A percentile compares a stretch with the other conserved stretches of the same genome.
These are phyloP conservation scores for Hippocampus mohnikei DNA, from an alignment of 2,113 vertebrate species.

Conservation along the genomic window DNA sequence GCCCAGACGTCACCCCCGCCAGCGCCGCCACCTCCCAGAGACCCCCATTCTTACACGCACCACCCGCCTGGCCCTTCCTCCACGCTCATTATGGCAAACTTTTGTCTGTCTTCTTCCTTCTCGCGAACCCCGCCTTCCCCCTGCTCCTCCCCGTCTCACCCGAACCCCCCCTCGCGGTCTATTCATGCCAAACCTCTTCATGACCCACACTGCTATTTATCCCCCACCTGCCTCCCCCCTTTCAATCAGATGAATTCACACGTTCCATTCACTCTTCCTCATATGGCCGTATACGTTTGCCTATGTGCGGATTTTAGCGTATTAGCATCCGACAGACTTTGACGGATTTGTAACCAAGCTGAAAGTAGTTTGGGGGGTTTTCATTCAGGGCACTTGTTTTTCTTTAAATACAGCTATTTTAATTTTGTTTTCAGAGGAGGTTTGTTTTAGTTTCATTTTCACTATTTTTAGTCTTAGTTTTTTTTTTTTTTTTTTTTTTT, in stretches of 20 bases:
- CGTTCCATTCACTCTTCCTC: conserved; percentile 36
- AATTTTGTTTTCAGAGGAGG: no score
- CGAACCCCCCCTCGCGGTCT: conserved; percentile 50
- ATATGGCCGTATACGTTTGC: conserved; percentile 28
- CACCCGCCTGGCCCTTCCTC: conserved; percentile 61
- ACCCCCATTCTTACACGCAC: conserved; percentile 45
- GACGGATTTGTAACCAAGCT: not conserved
- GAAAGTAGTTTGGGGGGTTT: no score
- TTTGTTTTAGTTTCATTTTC: no score
- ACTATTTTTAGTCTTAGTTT: no score
- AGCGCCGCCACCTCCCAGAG: conserved; percentile 51
- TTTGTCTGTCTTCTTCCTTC: conserved; percentile 69
- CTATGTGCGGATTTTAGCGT: conserved; percentile 25
- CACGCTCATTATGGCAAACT: conserved; percentile 69
- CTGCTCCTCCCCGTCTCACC: conserved; percentile 60
- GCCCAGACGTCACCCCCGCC: conserved; percentile 49
- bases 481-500: no score
- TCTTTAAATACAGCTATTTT: no score
- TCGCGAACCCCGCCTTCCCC: conserved; percentile 44
- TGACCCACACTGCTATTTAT: conserved; percentile 27
- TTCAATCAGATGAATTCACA: conserved; percentile 60
- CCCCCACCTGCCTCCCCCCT: conserved; percentile 9
- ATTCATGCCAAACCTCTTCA: conserved; percentile 57
- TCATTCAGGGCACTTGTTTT: no score
- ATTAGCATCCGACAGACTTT: not conserved